phyloP scores from a whole-genome alignment of 2,797 vertebrate genomes.

The Podarcis siculus region DNA sequence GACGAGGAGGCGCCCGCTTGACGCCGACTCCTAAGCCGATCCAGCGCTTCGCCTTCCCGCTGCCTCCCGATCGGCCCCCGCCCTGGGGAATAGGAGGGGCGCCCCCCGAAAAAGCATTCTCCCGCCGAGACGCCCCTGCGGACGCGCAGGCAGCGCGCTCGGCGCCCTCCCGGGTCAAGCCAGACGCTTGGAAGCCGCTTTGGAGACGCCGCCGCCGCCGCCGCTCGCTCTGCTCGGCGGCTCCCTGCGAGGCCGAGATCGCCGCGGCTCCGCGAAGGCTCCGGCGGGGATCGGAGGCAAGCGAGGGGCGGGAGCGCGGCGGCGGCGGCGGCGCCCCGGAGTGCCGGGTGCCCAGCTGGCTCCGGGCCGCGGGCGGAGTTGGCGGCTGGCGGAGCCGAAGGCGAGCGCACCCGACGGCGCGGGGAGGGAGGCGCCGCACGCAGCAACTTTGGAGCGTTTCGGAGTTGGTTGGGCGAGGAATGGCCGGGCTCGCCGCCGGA shows the following conservation, averaged over 20 bases:
- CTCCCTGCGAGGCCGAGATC: neutral
- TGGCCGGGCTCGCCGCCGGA: rapidly evolving
- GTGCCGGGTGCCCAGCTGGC: neutral
- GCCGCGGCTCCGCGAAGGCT: neutral
- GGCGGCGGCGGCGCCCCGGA: neutral
- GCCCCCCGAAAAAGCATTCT: too few relatives aligned
- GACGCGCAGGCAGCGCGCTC: neutral
- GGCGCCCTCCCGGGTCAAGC: neutral
- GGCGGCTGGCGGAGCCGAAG: too few relatives aligned
- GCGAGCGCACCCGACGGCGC: neutral
- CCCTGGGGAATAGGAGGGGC: neutral
- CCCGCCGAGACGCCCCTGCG: neutral
- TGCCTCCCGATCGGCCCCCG: neutral
- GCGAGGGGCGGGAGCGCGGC: neutral
- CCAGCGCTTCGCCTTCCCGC: neutral
- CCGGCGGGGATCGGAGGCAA: neutral
- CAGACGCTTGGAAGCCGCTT: neutral
- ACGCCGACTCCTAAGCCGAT: neutral
- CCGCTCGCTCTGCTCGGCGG: too few relatives aligned
- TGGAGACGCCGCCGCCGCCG: neutral
- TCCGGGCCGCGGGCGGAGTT: neutral
- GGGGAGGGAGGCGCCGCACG: too few relatives aligned
- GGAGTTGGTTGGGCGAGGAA: neutral
- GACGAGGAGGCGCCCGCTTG: neutral
- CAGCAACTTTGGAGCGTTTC: neutral